Evolutionary conservation across 2,797 vertebrate genomes (phyloP).

Genomic region (Micromesistius poutassou): DNA sequence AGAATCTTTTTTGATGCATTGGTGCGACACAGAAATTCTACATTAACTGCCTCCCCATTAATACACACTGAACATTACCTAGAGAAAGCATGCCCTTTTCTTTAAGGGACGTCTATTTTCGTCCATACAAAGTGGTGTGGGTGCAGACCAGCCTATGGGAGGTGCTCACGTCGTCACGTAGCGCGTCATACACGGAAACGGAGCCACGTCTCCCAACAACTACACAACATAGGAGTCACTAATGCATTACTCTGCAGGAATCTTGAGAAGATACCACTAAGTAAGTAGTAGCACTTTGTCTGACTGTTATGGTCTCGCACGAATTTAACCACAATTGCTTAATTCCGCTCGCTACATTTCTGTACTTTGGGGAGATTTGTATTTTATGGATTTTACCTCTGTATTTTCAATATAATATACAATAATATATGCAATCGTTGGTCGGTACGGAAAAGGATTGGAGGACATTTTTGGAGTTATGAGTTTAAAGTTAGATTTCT

Average conservation of each 20-base stretch:
- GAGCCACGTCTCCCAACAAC: constrained; percentile 50
- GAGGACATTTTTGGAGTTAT: too few species aligned
- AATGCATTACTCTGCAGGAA: not conserved
- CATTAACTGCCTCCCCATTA: not conserved
- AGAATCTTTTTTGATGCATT: not conserved
- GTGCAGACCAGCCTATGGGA: not conserved
- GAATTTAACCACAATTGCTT: not conserved
- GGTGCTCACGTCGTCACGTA: constrained; percentile 8
- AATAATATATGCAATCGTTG: not conserved
- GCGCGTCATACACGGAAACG: constrained; percentile 38
- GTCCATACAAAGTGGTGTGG: not conserved
- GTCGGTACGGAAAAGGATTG: too few species aligned
- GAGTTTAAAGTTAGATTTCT: too few species aligned
- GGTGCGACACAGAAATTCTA: not conserved
- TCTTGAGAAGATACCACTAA: constrained; percentile 33
- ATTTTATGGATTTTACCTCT: not conserved
- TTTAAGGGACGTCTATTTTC: not conserved
- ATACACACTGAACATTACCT: not conserved
- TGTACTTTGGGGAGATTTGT: not conserved
- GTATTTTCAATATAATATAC: too few species aligned
- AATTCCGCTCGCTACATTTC: not conserved
- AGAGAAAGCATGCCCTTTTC: not conserved
- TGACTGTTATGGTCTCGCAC: not conserved
- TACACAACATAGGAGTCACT: constrained; percentile 21
- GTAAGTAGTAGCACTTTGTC: constrained; percentile 39